Conservation (phyloP, 2,113 vertebrate species). For the Barbus barbus region DNA sequence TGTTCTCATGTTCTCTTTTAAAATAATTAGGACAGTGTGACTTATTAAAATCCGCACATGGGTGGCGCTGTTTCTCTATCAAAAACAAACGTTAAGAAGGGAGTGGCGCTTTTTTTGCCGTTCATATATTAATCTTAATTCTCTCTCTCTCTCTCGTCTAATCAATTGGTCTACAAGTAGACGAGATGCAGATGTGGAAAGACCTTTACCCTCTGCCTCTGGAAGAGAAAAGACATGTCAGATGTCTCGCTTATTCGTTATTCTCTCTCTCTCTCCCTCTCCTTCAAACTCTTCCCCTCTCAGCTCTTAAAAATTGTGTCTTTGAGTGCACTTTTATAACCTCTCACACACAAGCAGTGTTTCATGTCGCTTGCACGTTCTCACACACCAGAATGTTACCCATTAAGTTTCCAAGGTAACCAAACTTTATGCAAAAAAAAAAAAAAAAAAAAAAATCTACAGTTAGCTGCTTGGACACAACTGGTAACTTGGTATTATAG, state of each 20-base stretch:
- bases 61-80: constrained; percentile 62
- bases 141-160: not conserved
- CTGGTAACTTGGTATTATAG: no score
- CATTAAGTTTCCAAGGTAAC: not conserved
- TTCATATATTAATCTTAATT: not conserved
- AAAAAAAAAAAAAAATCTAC: no score
- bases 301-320: not conserved
- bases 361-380: not conserved
- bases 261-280: no score
- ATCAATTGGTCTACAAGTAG: constrained; percentile 62
- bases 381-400: no score
- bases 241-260: not conserved
- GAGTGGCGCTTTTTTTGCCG: not conserved
- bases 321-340: not conserved
- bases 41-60: not conserved
- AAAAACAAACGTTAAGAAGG: not conserved
- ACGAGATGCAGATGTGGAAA: constrained; percentile 35
- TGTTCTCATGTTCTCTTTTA: not conserved
- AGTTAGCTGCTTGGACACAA: no score
- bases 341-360: no score
- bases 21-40: not conserved
- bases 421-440: no score
- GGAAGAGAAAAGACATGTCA: constrained; percentile 29
- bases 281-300: no score
- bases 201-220: constrained; percentile 48